phyloP scores from a whole-genome alignment of 2,797 vertebrate genomes.

The Perodicticus potto region DNA sequence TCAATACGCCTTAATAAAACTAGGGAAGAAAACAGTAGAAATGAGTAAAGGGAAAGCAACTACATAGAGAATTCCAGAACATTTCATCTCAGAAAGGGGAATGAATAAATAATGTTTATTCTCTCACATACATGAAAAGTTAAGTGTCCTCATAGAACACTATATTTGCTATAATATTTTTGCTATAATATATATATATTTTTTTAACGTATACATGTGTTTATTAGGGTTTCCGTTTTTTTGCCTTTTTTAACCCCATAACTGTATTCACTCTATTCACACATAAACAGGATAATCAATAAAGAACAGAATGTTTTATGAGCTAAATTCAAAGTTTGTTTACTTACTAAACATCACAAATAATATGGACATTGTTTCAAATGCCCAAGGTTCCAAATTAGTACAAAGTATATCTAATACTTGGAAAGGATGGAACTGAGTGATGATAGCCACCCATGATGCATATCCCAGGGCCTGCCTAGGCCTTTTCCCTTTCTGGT shows the following conservation, averaged over 20 bases:
- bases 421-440: not conserved
- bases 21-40: not conserved
- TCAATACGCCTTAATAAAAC: not conserved
- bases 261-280: not conserved
- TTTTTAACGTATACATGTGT: too few species aligned
- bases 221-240: too few species aligned
- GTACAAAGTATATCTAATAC: not conserved
- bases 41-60: not conserved
- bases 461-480: not conserved
- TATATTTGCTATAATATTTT: not conserved
- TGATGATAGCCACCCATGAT: not conserved
- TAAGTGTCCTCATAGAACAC: not conserved
- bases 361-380: not conserved
- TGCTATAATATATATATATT: too few species aligned
- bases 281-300: not conserved
- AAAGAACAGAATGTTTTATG: not conserved
- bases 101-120: not conserved
- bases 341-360: not conserved
- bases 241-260: not conserved
- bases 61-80: conserved; percentile 1
- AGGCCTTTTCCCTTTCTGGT: not conserved
- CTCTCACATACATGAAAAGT: not conserved
- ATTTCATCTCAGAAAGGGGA: not conserved
- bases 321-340: not conserved
- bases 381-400: not conserved